These are phyloP conservation scores for Noctuana brunneofusca DNA, from an alignment of 2,888 invertebrate species.

Conservation along the genomic window DNA sequence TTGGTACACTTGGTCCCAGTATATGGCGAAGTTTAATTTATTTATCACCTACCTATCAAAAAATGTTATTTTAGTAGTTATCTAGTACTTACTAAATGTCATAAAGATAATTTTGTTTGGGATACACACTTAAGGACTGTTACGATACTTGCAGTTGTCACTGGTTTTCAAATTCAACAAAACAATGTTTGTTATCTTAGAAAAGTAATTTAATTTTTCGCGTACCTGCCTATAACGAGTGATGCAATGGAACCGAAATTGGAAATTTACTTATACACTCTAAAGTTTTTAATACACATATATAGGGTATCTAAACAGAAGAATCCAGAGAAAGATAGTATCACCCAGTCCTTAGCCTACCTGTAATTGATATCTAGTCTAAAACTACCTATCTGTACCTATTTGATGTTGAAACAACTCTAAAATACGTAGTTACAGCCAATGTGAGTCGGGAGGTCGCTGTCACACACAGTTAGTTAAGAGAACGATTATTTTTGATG, in stretches of 20 bases:
- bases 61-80: conserved; percentile 22
- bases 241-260: no score
- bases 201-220: background rate
- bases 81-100: conserved; percentile 12
- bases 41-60: background rate
- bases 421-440: no score
- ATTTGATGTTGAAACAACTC: no score
- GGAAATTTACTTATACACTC: no score
- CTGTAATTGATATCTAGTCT: no score
- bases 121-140: conserved; percentile 14
- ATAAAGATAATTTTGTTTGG: conserved; percentile 27
- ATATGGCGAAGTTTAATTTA: conserved; percentile 15
- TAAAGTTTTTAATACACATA: no score
- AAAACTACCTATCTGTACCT: no score
- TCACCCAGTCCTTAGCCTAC: no score
- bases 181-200: background rate
- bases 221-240: no score
- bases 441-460: no score
- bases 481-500: conserved; percentile 12
- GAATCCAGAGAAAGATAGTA: no score
- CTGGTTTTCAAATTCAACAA: conserved; percentile 1
- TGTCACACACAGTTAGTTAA: background rate
- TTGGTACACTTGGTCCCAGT: conserved; percentile 4
- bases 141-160: background rate
- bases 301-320: no score